phyloP scores from a whole-genome alignment of 2,888 invertebrate species.

The Cryptus armator region DNA sequence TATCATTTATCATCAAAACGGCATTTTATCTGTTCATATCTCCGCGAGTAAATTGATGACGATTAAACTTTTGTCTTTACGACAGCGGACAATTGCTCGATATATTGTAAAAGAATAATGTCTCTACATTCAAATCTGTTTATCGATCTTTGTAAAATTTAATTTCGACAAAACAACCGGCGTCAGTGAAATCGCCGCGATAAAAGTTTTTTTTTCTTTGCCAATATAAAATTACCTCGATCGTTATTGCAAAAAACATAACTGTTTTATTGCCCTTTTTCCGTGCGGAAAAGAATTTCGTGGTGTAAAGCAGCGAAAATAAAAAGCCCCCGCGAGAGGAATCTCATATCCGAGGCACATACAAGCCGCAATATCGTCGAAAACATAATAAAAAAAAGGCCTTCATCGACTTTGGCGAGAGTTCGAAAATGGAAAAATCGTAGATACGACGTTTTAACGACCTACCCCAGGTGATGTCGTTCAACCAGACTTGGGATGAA shows the following conservation, averaged over 20 bases:
- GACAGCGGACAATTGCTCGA: too few species aligned
- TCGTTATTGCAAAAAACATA: not conserved
- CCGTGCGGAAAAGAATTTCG: not conserved
- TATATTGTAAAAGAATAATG: too few species aligned
- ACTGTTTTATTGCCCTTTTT: not conserved
- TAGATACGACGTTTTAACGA: slow-evolving; percentile 59
- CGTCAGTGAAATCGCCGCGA: too few species aligned
- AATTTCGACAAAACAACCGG: too few species aligned
- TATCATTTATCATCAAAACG: too few species aligned
- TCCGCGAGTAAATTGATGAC: too few species aligned
- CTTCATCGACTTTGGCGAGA: too few species aligned
- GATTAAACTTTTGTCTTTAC: too few species aligned
- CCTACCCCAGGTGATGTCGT: slow-evolving; percentile 85
- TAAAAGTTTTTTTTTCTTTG: not conserved
- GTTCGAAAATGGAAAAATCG: not conserved
- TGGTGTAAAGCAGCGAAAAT: not conserved
- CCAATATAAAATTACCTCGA: not conserved
- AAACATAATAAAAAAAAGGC: not conserved
- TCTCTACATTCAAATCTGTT: too few species aligned
- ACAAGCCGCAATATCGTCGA: not conserved
- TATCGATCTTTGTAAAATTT: too few species aligned
- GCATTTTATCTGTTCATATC: too few species aligned
- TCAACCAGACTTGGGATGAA: slow-evolving; percentile 81
- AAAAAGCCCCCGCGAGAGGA: not conserved
- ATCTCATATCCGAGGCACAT: not conserved